Base-by-base conservation (phyloP, 2,113 vertebrate species). In the Saguinus imperator region DNA sequence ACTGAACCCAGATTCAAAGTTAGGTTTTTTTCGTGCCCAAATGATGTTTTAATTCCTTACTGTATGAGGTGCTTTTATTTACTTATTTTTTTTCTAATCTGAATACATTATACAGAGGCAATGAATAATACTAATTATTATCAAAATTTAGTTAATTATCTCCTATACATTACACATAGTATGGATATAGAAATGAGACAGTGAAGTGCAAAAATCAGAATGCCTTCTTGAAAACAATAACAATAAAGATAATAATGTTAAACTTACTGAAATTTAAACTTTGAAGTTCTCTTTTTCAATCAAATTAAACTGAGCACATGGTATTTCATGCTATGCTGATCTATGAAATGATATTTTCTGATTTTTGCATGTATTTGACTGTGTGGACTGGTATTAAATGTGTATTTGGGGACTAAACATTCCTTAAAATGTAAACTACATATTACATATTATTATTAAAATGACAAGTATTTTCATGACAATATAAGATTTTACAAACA, bases 371-470 rank as follows among this genome's bases (percentile, higher is more conserved):
- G 21, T 48, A 21, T 52, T n/a, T 91, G 13, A 57, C 7, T 50
- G 9, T 58, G 5, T 68, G 18, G 10, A 40, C 18, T 58, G 4
- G 1, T 61, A 14, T 32, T 93, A 64, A 84, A 40, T 87, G 14
- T 50, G 6, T 73, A 37, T 87, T 72, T 95, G 27, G 43, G 16
- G 3, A 48, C 29, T 48, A 58, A 57, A 80, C 3, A 57, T 29
- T 88, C 55, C 48, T 61, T 77, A 57, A 58, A 66, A n/a, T 29
- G n/a, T 87, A 57, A 87, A 43, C 9, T 43, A 0, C 7, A 48
- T 84, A 1, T 13, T 77, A 18, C 11, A 77, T 64, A 48, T 87
- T 92, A 81, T 82, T 89, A 80, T 89, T 95, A 70, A 82, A 95
- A 85, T 91, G 4, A 50, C 17, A 55, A 52, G 37, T 58, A 52